Conservation (phyloP, 2,797 vertebrate genomes). For the Hyperoplus lanceolatus region DNA sequence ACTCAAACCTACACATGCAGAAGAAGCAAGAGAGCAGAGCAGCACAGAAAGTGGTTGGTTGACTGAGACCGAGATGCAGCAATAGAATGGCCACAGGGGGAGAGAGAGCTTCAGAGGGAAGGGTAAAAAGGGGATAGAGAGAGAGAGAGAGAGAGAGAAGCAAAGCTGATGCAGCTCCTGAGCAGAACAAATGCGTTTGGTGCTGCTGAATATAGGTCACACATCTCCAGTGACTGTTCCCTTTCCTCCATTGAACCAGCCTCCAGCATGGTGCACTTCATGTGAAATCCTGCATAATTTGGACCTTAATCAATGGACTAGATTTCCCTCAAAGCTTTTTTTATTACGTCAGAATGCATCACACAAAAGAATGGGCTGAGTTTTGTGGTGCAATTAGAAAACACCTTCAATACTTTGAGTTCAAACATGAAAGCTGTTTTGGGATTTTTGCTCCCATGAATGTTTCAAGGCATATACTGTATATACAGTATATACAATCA, state of each 20-base stretch:
- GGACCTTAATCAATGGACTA: slow-evolving; percentile 32
- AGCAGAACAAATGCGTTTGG: slow-evolving; percentile 83
- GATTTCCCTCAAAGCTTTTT: slow-evolving; percentile 4
- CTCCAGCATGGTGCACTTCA: slow-evolving; percentile 51
- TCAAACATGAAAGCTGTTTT: background rate
- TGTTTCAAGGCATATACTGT: slow-evolving; percentile 24
- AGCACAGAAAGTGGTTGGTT: slow-evolving; percentile 48
- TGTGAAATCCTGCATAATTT: slow-evolving; percentile 47
- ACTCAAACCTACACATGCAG: slow-evolving; percentile 48
- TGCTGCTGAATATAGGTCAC: slow-evolving; percentile 86
- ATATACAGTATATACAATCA: background rate
- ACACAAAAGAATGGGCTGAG: background rate
- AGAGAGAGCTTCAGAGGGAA: slow-evolving; percentile 55
- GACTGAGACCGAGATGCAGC: slow-evolving; percentile 57
- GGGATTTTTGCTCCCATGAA: slow-evolving; percentile 8
- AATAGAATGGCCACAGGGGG: slow-evolving; percentile 61
- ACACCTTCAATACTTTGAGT: background rate
- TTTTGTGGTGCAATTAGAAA: background rate
- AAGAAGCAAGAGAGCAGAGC: slow-evolving; percentile 38
- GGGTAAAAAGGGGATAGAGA: slow-evolving; percentile 13
- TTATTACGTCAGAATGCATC: slow-evolving; percentile 4
- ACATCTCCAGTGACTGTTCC: slow-evolving; percentile 83
- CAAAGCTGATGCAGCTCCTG: slow-evolving; percentile 77
- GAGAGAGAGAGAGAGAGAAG: slow-evolving; percentile 31
- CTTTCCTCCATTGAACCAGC: slow-evolving; percentile 71